These are phyloP conservation scores for Anguilla marmorata DNA, from an alignment of 2,797 vertebrate species.

Conservation along the genomic window DNA sequence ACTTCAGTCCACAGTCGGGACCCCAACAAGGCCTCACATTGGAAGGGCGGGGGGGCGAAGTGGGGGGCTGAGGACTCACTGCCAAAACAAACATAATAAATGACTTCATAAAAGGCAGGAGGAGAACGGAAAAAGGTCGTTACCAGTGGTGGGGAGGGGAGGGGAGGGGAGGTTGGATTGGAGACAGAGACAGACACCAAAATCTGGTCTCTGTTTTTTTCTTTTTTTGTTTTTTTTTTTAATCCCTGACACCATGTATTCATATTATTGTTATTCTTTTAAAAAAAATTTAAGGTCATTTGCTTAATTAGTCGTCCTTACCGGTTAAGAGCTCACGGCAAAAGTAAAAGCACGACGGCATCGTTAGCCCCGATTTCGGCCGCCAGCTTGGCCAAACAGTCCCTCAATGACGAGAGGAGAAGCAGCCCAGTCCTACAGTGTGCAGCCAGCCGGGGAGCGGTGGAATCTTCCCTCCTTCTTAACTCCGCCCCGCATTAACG, in stretches of 20 bases:
- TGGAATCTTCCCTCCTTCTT: neutral
- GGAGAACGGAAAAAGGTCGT: neutral
- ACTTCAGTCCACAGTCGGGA: constrained; percentile 23
- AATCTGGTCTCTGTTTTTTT: neutral
- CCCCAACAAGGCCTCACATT: neutral
- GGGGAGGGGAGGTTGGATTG: neutral
- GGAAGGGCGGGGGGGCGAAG: too few relatives aligned
- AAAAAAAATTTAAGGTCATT: neutral
- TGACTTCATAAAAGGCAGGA: neutral
- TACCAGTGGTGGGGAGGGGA: neutral
- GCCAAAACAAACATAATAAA: neutral
- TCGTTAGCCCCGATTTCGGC: neutral
- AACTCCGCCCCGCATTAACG: neutral
- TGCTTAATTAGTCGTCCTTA: neutral
- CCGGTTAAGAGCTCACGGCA: neutral
- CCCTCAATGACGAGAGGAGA: neutral
- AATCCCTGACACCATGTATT: neutral
- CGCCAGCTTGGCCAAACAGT: neutral
- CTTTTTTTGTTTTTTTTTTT: neutral
- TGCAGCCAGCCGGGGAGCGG: neutral
- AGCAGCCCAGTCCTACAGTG: neutral
- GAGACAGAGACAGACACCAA: neutral
- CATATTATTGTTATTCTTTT: neutral
- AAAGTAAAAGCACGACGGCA: neutral
- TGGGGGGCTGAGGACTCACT: neutral